These are phyloP conservation scores for Etheostoma nigrum DNA, from an alignment of 2,797 vertebrate species.

Conservation along the genomic window DNA sequence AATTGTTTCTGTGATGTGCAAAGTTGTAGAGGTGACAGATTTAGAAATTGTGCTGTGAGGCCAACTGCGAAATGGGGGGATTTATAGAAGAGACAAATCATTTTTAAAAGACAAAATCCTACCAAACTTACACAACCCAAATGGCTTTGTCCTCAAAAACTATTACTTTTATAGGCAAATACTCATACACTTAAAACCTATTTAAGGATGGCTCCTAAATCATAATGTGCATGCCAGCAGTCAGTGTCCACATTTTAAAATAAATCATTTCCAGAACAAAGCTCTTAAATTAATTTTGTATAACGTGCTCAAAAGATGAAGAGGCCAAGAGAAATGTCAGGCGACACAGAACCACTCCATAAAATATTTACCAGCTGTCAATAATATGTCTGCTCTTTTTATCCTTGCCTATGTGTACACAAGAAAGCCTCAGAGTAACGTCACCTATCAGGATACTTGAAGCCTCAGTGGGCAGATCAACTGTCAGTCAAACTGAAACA, in stretches of 20 bases:
- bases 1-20: neutral
- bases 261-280: constrained; percentile 3
- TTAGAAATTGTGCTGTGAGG: neutral
- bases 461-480: constrained; percentile 10
- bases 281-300: constrained; percentile 11
- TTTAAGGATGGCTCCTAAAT: neutral
- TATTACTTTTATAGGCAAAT: neutral
- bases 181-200: neutral
- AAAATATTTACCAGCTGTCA: constrained; percentile 73
- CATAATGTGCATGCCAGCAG: neutral
- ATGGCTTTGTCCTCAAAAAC: constrained; percentile 11
- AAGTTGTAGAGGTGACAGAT: neutral
- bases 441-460: constrained; percentile 55
- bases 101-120: neutral
- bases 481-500: constrained; percentile 55
- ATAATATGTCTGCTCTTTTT: constrained; percentile 59
- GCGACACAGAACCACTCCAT: constrained; percentile 45
- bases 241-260: neutral
- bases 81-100: neutral
- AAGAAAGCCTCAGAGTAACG: constrained; percentile 56
- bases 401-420: constrained; percentile 55
- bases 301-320: constrained; percentile 44
- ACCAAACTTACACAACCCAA: neutral
- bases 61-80: neutral
- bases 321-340: constrained; percentile 45